Evolutionary conservation across 2,888 invertebrate species (phyloP).

Genomic region (Lepidocyrtinus sp.): DNA sequence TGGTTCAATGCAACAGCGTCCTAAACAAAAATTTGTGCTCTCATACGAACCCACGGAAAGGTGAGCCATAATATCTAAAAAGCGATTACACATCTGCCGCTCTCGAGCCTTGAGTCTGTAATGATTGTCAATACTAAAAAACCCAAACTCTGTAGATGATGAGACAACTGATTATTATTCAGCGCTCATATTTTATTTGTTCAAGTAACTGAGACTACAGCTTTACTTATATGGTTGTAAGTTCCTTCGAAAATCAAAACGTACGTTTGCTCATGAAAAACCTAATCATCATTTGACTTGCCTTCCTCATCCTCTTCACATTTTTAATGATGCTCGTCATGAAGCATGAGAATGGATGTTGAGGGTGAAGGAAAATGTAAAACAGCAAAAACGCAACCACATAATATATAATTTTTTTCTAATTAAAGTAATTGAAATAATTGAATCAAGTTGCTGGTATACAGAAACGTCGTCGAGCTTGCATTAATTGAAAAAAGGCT

Average conservation of each 20-base stretch:
- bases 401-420: constrained; percentile 44
- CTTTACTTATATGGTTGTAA: not conserved
- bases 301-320: constrained; percentile 36
- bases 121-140: constrained; percentile 4
- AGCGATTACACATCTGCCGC: constrained; percentile 27
- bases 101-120: not conserved
- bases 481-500: constrained; percentile 56
- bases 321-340: constrained; percentile 49
- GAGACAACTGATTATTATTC: constrained; percentile 25
- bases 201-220: constrained; percentile 13
- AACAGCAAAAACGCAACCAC: constrained; percentile 26
- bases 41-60: constrained; percentile 1
- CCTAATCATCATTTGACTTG: constrained; percentile 13
- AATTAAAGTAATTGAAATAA: constrained; percentile 61
- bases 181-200: constrained; percentile 30
- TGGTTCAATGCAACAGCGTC: constrained; percentile 26
- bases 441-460: constrained; percentile 42
- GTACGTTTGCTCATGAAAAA: constrained; percentile 29
- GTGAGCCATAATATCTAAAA: constrained; percentile 14
- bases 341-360: not conserved
- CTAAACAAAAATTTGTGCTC: not conserved
- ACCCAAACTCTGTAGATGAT: not conserved
- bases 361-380: constrained; percentile 32
- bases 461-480: constrained; percentile 34
- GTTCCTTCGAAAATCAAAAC: constrained; percentile 8